Base-by-base conservation (phyloP, 2,113 vertebrate species). In the Chaenocephalus aceratus region DNA sequence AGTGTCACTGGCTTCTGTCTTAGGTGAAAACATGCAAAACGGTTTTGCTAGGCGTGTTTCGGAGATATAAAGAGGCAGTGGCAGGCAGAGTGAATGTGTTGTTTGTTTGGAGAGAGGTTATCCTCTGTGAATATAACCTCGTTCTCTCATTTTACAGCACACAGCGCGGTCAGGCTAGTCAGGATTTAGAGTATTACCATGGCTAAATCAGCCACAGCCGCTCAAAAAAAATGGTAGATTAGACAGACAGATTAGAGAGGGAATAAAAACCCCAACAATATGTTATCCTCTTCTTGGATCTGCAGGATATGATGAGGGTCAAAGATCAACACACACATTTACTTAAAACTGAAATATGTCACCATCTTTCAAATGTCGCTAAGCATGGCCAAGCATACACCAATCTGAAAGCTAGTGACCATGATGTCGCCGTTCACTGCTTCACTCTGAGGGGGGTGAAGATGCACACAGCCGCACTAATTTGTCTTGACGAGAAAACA, bases 401-500 rank as follows among this genome's bases (percentile, higher is more conserved):
- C 41, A 66, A 60, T 73, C 71, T 75, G 80, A 64, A 70, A 61
- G 44, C 61, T 14, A 58, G 76, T 78, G 80, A 88, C 85, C 77
- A 79, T 18, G n/a, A 90, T 15, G 79, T 86, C 46, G 83, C 60
- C 2, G 3, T 76, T 81, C 83, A 30, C 56, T 52, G 73, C 83
- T 73, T 68, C 64, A 44, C 53, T 83, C 48, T 51, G 34, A 83
- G 49, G 34, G 34, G 54, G 80, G 74, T 69, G 68, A 85, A 64
- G 67, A 71, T 73, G 65, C 66, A 79, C 63, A 41, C 75, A 48
- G 75, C 62, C 46, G n/a, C 44, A 57, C 86, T 93, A 92, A 93
- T 93, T 94, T 93, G 88, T 94, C 93, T 91, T 91, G 90, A 93
- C 53, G 73, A 88, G 89, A 86, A 85, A 94, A 91, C 87, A 89